phyloP scores from a whole-genome alignment of 2,113 vertebrate species.

The Emberiza fucata region DNA sequence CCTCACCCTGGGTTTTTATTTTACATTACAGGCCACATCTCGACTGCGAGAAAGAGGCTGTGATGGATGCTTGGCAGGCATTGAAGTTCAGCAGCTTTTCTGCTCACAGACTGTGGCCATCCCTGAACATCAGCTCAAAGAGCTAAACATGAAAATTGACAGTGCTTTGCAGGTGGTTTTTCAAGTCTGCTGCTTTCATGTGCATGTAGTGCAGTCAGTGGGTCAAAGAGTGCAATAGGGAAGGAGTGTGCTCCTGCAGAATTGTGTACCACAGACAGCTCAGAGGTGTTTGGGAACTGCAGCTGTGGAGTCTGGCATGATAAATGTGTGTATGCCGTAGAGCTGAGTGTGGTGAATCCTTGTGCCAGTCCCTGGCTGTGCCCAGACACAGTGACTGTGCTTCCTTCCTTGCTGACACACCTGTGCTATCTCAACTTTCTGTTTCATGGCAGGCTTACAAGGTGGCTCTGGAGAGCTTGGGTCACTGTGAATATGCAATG shows the following conservation, averaged over 20 bases:
- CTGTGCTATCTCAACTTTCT: not conserved
- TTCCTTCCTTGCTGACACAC: not conserved
- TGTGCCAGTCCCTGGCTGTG: not conserved
- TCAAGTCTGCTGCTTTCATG: not conserved
- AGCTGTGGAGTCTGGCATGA: not conserved
- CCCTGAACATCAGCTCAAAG: constrained; percentile 96
- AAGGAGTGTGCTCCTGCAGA: not conserved
- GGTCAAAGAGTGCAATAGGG: not conserved
- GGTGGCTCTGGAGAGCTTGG: constrained; percentile 91
- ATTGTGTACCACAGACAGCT: not conserved
- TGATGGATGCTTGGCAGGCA: constrained; percentile 91
- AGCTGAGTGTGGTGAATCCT: not conserved
- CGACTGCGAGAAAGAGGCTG: constrained; percentile 89
- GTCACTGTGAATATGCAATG: constrained; percentile 96
- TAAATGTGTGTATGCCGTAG: not conserved
- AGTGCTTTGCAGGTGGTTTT: constrained; percentile 88
- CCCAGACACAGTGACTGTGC: not conserved
- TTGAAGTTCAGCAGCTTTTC: constrained; percentile 98
- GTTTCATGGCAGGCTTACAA: constrained; percentile 84
- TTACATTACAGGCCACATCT: constrained; percentile 82
- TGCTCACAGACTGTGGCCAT: constrained; percentile 93
- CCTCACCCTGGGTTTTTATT: not conserved
- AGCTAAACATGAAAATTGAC: constrained; percentile 94
- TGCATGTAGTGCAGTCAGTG: not conserved
- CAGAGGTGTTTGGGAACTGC: not conserved